Evolutionary conservation across 2,797 vertebrate genomes (phyloP).

Genomic region (Lemur catta): DNA sequence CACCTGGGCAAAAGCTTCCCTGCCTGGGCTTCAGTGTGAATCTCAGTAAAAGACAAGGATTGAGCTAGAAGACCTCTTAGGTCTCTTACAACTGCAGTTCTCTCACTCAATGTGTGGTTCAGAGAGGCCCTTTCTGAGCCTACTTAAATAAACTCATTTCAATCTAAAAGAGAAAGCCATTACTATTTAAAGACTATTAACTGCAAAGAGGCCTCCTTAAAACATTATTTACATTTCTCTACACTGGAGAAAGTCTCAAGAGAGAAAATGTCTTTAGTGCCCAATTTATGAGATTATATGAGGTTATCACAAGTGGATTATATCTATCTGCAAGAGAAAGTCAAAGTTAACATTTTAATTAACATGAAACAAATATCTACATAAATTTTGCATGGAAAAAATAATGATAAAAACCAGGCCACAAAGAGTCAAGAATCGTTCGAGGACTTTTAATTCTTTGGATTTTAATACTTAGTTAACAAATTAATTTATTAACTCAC

Average conservation of each 20-base stretch:
- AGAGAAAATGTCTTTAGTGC: neutral
- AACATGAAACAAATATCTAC: neutral
- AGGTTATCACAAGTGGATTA: neutral
- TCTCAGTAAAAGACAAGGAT: neutral
- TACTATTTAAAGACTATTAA: neutral
- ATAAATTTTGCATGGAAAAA: neutral
- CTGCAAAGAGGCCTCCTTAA: neutral
- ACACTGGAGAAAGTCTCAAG: neutral
- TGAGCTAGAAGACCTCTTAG: neutral
- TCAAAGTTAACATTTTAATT: neutral
- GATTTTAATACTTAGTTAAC: neutral
- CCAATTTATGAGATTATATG: neutral
- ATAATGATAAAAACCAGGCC: neutral
- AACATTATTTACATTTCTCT: neutral
- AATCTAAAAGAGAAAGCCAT: neutral
- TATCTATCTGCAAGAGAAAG: neutral
- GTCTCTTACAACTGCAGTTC: neutral
- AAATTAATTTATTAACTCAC: neutral
- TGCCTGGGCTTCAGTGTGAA: neutral
- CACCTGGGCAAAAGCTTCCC: neutral
- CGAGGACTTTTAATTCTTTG: neutral
- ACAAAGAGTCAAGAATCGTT: neutral
- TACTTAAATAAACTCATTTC: neutral
- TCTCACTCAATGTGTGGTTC: neutral
- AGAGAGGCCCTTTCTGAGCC: neutral